phyloP scores from a whole-genome alignment of 2,888 invertebrate species.

The Pocota personata region DNA sequence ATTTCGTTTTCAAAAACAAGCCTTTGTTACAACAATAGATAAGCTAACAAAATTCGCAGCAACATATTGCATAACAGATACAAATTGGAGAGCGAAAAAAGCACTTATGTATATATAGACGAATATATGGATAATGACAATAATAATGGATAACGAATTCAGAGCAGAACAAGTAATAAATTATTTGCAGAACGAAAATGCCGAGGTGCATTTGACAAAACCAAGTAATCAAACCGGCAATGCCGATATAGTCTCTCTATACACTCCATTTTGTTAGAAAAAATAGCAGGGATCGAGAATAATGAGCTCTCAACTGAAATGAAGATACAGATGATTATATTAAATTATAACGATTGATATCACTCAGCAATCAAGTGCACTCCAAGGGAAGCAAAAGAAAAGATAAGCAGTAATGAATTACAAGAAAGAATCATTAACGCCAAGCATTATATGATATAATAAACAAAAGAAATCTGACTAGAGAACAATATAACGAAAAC shows the following conservation, averaged over 20 bases:
- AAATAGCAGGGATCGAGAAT: no score
- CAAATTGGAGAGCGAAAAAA: background rate
- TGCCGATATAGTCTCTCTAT: no score
- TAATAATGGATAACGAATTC: constrained; percentile 1
- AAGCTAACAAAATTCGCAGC: no score
- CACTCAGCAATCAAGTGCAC: background rate
- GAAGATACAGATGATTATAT: background rate
- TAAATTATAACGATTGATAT: constrained; percentile 3
- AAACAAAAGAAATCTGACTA: no score
- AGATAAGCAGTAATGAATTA: background rate
- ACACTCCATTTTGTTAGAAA: no score
- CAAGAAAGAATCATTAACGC: constrained; percentile 23
- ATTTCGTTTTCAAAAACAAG: no score
- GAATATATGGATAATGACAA: constrained; percentile 5
- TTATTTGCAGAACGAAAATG: no score
- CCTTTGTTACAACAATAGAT: background rate
- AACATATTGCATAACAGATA: no score
- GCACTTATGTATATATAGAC: background rate
- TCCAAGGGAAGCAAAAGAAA: background rate
- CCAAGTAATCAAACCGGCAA: no score
- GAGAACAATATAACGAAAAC: no score
- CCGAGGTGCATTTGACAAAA: background rate
- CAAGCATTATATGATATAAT: no score
- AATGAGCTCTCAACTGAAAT: background rate
- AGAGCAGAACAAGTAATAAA: no score